Base-by-base conservation (phyloP, 2,797 vertebrate species). In the Enteromius viviparus region DNA sequence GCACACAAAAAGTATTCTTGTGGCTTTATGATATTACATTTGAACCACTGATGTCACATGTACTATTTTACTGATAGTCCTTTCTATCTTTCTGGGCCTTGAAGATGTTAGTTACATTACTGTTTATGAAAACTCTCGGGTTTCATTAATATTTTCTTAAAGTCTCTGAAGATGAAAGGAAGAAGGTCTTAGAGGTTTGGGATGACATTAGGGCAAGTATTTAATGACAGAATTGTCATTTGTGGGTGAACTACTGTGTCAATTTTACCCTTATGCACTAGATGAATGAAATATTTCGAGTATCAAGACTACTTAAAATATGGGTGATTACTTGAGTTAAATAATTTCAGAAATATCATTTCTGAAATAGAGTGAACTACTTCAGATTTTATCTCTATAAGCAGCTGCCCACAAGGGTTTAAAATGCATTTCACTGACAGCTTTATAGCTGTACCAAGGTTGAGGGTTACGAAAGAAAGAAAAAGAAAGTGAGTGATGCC, bases 401-500 rank as follows among this genome's bases (percentile, higher is more conserved):
- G n/a, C 70, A 81, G 15, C 32, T 81, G 14, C 12, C 42, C n/a
- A 37, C 10, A 40, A 26, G 69, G 0, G 32, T 17, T 29, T 1
- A 58, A 68, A 82, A 76, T 40, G 21, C 6, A 68, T 55, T 58
- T 68, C 34, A 40, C 34, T 49, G 37, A 34, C 21, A 62, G 40
- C 70, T 77, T 83, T 69, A 83, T 14, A 32, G 29, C 0, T 4
- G 2, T 51, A 32, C 12, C 23, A 26, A 60, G 21, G n/a, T 10
- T 1, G n/a, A 83, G 26, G 32, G 6, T 60, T 26, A 21, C 2
- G 29, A 72, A 71, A 60, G 40, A 81, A 53, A 32, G 32, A 74
- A 23, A 62, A 68, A 66, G 53, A 26, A 32, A 74, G 53, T 42
- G 23, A 23, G 23, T 3, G n/a, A 68, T 53, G 12, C 12, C 47